Evolutionary conservation across 1,140 invertebrate species (phyloP).

Genomic region (Coptotermes formosanus): DNA sequence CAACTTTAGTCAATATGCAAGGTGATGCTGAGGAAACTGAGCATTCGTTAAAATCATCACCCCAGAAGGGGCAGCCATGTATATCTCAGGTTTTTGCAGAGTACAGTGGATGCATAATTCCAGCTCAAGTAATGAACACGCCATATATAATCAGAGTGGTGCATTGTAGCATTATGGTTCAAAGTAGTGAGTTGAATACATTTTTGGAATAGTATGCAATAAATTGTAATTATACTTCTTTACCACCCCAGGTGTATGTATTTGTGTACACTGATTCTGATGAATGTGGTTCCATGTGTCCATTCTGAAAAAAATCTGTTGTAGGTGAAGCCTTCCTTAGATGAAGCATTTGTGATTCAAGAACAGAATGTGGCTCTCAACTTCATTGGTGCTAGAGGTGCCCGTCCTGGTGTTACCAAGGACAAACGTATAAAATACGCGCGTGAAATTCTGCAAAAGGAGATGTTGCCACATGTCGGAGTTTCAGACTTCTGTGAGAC

Average conservation of each 20-base stretch:
- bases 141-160: too few species aligned
- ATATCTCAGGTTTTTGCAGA: too few species aligned
- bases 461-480: constrained; percentile 99
- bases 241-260: neutral
- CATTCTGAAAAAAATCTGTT: constrained; percentile 28
- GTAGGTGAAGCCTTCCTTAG: constrained; percentile 87
- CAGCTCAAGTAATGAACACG: too few species aligned
- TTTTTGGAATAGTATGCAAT: too few species aligned
- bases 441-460: constrained; percentile 97
- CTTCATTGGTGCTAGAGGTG: constrained; percentile 96
- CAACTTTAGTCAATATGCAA: too few species aligned
- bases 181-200: too few species aligned
- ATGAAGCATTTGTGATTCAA: constrained; percentile 99
- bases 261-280: neutral
- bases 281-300: neutral
- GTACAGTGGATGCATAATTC: too few species aligned
- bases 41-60: too few species aligned
- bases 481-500: constrained; percentile 99
- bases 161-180: too few species aligned
- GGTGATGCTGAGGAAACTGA: too few species aligned
- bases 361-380: constrained; percentile 98
- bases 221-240: constrained; percentile 10
- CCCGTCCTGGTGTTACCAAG: constrained; percentile 94
- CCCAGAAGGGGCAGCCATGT: too few species aligned
- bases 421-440: constrained; percentile 99